phyloP scores from a whole-genome alignment of 1,140 invertebrate genomes.

The Nephila pilipes region DNA sequence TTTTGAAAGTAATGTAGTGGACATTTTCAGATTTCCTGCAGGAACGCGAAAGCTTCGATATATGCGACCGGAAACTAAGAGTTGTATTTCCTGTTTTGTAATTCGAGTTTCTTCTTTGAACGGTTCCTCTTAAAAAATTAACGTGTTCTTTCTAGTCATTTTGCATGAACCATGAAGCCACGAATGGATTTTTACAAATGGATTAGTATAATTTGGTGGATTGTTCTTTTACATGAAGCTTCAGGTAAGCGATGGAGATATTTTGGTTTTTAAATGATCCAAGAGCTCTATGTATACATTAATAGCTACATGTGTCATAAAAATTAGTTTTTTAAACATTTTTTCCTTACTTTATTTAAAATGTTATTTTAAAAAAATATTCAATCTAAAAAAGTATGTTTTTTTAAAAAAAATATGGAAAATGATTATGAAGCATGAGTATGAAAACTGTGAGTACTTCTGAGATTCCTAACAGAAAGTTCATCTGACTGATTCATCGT shows the following conservation, averaged over 20 bases:
- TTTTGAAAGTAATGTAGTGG: background rate
- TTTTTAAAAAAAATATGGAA: too few species aligned
- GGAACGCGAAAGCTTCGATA: constrained; percentile 3
- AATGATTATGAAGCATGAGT: too few species aligned
- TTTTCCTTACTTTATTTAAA: too few species aligned
- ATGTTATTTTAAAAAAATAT: too few species aligned
- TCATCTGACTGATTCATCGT: too few species aligned
- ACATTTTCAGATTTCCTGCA: constrained; percentile 1
- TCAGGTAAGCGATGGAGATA: background rate
- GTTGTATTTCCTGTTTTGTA: constrained; percentile 56
- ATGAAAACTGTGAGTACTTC: too few species aligned
- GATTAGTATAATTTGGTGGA: background rate
- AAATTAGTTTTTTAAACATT: too few species aligned
- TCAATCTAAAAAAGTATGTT: too few species aligned
- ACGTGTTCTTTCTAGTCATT: background rate
- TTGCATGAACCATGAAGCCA: background rate
- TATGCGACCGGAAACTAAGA: constrained; percentile 3
- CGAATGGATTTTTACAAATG: background rate
- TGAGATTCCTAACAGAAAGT: too few species aligned
- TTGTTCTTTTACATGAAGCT: background rate
- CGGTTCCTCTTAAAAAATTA: background rate
- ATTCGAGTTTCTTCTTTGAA: background rate
- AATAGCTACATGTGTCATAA: too few species aligned
- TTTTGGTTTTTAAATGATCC: background rate
- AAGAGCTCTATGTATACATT: background rate